phyloP scores from a whole-genome alignment of 2,888 invertebrate species.

The Lithophane socia region DNA sequence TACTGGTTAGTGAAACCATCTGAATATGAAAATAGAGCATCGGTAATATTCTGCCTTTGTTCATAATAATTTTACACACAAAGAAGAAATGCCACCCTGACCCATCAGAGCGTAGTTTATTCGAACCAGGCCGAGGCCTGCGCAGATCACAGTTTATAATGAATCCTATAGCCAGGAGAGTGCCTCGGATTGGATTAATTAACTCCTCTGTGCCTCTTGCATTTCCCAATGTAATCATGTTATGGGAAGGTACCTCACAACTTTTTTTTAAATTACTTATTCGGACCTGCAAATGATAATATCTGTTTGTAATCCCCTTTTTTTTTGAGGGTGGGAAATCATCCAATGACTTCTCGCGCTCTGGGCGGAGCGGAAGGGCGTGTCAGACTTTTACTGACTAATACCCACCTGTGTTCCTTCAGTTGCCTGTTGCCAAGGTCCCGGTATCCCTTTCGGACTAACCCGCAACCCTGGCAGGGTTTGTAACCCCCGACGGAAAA shows the following conservation, averaged over 20 bases:
- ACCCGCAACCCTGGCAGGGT: no score
- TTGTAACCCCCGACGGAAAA: no score
- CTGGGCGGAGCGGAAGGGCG: no score
- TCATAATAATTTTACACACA: background rate
- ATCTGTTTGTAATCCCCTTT: background rate
- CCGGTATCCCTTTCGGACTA: no score
- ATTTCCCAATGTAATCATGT: conserved; percentile 7
- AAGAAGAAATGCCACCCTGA: background rate
- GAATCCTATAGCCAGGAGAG: conserved; percentile 19
- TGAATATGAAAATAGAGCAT: background rate
- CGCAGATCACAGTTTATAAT: conserved; percentile 5
- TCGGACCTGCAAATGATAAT: background rate
- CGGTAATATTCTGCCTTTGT: background rate
- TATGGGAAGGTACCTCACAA: background rate
- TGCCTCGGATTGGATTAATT: conserved; percentile 41
- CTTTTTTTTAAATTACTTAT: background rate
- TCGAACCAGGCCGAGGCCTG: background rate
- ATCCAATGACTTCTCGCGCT: no score
- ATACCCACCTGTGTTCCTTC: no score
- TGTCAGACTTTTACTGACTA: no score
- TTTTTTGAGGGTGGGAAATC: no score
- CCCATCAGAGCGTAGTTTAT: conserved; percentile 1
- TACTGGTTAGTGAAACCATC: background rate
- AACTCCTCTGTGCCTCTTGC: conserved; percentile 17
- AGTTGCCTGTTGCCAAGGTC: no score